These are phyloP conservation scores for Hemitrygon akajei DNA, from an alignment of 2,797 vertebrate species.

Conservation along the genomic window DNA sequence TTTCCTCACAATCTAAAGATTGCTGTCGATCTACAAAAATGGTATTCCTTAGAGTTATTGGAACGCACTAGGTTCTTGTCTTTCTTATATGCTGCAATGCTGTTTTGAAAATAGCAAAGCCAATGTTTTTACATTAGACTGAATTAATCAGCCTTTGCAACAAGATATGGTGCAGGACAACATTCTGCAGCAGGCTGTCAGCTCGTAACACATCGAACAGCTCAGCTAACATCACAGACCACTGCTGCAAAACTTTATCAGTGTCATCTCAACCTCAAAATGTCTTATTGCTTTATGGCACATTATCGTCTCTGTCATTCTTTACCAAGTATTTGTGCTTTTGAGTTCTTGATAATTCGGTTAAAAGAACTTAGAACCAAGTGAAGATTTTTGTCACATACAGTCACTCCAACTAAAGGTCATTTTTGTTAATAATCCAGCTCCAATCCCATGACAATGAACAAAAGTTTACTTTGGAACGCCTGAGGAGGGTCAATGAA, in stretches of 20 bases:
- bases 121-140: background rate
- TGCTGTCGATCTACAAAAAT: too few relatives aligned
- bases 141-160: background rate
- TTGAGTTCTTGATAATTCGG: background rate
- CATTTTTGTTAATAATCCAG: background rate
- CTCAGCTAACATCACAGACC: background rate
- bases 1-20: background rate
- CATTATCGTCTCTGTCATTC: background rate
- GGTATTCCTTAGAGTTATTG: background rate
- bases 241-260: background rate
- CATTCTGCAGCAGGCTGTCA: background rate
- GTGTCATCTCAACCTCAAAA: background rate
- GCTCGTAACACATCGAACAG: background rate
- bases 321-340: background rate
- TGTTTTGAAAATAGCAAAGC: background rate
- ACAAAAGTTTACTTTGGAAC: background rate
- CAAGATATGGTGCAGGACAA: background rate
- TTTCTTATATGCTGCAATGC: background rate
- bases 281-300: background rate
- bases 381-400: background rate
- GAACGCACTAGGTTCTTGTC: background rate
- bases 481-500: background rate
- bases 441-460: background rate
- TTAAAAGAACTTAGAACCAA: background rate
- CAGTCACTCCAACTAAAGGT: background rate